phyloP scores from a whole-genome alignment of 1,140 invertebrate species.

The Dysdera silvatica region DNA sequence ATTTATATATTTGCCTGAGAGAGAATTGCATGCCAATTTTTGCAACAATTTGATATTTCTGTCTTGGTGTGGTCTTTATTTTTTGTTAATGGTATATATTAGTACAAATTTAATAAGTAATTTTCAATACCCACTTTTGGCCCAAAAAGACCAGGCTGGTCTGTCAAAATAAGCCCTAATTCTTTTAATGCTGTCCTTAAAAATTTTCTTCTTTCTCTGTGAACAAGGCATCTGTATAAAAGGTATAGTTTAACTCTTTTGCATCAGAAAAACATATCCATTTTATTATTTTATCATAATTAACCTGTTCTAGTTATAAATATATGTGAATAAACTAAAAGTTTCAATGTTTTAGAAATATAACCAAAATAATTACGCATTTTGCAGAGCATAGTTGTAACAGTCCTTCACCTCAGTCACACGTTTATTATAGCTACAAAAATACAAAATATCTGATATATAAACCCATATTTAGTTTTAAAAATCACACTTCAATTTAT shows the following conservation, averaged over 20 bases:
- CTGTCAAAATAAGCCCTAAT: conserved; percentile 86
- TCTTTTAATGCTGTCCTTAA: conserved; percentile 91
- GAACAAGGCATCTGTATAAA: conserved; percentile 59
- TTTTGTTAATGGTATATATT: no score
- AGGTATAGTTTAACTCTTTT: conserved; percentile 13
- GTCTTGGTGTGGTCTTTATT: no score
- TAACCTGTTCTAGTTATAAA: no score
- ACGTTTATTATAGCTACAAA: conserved; percentile 64
- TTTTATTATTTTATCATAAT: no score
- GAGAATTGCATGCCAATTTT: no score
- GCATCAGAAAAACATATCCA: not conserved
- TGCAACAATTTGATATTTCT: no score
- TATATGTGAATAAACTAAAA: conserved; percentile 8
- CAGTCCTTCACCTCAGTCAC: conserved; percentile 91
- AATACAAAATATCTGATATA: conserved; percentile 33
- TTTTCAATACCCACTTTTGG: conserved; percentile 65
- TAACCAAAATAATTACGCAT: conserved; percentile 53
- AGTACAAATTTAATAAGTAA: no score
- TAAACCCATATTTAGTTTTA: conserved; percentile 18
- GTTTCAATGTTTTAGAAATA: not conserved
- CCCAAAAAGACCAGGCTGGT: conserved; percentile 93
- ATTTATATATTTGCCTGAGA: no score
- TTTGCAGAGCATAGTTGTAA: conserved; percentile 78
- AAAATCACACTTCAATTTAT: no score
- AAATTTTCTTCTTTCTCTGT: conserved; percentile 92